These are phyloP conservation scores for Micromussa lordhowensis DNA, from an alignment of 92 coral and sea anemone species.

Conservation along the genomic window DNA sequence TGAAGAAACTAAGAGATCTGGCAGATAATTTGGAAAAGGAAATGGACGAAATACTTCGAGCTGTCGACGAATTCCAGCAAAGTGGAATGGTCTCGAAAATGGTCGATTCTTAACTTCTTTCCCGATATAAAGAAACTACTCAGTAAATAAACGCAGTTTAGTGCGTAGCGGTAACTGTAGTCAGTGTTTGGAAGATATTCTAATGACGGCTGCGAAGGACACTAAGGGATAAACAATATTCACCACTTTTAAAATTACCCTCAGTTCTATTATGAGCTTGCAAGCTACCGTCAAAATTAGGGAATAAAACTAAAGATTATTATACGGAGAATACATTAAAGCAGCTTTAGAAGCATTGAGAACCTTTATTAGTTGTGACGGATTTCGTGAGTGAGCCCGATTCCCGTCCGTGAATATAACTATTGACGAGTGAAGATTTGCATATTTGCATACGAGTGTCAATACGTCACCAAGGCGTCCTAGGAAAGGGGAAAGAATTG, in stretches of 20 bases:
- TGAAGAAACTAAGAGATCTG: constrained; percentile 6
- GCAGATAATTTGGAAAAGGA: constrained; percentile 27
- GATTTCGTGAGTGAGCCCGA: background rate
- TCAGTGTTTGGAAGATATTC: no score
- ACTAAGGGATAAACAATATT: no score
- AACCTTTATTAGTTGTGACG: background rate
- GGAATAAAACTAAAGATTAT: background rate
- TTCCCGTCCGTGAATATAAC: background rate
- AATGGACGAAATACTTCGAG: constrained; percentile 15
- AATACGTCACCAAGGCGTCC: background rate
- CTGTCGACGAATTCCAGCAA: background rate
- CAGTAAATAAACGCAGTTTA: no score
- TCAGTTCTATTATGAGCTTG: no score
- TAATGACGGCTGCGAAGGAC: no score
- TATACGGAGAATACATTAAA: background rate
- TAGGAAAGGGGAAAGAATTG: background rate
- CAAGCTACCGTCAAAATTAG: background rate
- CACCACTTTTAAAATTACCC: no score
- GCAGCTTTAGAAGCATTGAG: background rate
- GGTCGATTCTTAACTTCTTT: no score
- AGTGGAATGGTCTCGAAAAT: background rate
- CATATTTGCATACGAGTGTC: background rate
- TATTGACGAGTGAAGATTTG: background rate
- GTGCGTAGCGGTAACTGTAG: no score
- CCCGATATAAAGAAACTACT: no score